phyloP scores from a whole-genome alignment of 2,113 vertebrate genomes.

The Ochotona princeps region DNA sequence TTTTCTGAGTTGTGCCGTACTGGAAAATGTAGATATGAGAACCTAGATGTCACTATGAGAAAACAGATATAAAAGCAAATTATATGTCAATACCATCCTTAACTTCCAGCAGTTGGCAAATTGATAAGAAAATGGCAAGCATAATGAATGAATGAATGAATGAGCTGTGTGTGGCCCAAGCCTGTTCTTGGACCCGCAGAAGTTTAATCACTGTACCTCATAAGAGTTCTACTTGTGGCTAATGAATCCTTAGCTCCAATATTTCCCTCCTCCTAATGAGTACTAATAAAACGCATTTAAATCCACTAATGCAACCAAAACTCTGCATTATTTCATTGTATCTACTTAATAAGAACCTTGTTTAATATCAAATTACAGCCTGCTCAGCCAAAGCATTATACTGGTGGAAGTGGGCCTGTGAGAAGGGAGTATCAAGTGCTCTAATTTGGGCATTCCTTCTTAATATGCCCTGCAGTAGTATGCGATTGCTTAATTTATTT shows the following conservation, averaged over 20 bases:
- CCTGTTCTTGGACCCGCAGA: conserved; percentile 68
- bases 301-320: conserved; percentile 87
- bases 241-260: conserved; percentile 86
- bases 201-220: conserved; percentile 85
- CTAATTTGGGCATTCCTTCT: conserved; percentile 93
- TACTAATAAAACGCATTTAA: conserved; percentile 89
- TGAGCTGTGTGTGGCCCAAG: conserved; percentile 85
- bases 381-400: conserved; percentile 87
- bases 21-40: not conserved
- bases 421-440: conserved; percentile 92
- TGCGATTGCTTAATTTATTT: conserved; percentile 91
- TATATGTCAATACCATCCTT: not conserved
- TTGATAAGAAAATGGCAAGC: not conserved
- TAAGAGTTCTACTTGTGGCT: conserved; percentile 82
- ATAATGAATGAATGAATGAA: not conserved
- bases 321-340: conserved; percentile 84
- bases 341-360: conserved; percentile 90
- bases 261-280: conserved; percentile 91
- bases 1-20: not conserved
- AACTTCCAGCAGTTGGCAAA: not conserved
- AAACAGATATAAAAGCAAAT: not conserved
- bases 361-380: conserved; percentile 91
- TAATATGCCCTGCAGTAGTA: conserved; percentile 89
- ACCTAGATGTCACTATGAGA: not conserved
- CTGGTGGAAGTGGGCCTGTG: conserved; percentile 86